A percentile compares a stretch with the other conserved stretches of the same genome.
These are phyloP conservation scores for Magallana gigas DNA, from an alignment of 1,140 invertebrate species.

Conservation along the genomic window DNA sequence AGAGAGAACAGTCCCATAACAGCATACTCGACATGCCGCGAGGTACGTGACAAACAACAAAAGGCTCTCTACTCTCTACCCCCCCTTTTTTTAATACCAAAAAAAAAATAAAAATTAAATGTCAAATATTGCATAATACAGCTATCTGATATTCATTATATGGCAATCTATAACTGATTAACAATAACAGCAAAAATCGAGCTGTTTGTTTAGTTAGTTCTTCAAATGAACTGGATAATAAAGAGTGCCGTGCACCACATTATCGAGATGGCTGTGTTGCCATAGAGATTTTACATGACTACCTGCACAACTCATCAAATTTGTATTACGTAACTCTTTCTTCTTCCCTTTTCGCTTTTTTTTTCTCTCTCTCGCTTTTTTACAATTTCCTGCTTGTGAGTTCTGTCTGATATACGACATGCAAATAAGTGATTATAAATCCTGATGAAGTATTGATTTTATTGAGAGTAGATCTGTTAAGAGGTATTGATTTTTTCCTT, in stretches of 20 bases:
- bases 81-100: background rate
- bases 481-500: background rate
- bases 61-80: too few species aligned
- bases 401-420: background rate
- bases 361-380: background rate
- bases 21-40: background rate
- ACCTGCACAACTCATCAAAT: slow-evolving; percentile 15
- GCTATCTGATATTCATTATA: slow-evolving; percentile 2
- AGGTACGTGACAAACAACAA: slow-evolving; percentile 13
- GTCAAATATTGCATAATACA: slow-evolving; percentile 26
- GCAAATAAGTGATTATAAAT: background rate
- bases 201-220: background rate
- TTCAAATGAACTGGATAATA: background rate
- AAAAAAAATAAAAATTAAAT: background rate
- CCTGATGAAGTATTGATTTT: background rate
- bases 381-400: background rate
- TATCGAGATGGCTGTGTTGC: background rate
- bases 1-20: background rate
- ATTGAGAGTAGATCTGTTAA: background rate
- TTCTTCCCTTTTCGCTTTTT: background rate
- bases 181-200: background rate
- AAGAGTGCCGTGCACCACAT: background rate
- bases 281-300: slow-evolving; percentile 1
- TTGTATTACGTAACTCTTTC: slow-evolving; percentile 3
- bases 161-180: background rate